A percentile compares a stretch with the other conserved stretches of the same genome.
Conservation (phyloP, 2,888 invertebrate genomes). For the Orthosia cruda region DNA sequence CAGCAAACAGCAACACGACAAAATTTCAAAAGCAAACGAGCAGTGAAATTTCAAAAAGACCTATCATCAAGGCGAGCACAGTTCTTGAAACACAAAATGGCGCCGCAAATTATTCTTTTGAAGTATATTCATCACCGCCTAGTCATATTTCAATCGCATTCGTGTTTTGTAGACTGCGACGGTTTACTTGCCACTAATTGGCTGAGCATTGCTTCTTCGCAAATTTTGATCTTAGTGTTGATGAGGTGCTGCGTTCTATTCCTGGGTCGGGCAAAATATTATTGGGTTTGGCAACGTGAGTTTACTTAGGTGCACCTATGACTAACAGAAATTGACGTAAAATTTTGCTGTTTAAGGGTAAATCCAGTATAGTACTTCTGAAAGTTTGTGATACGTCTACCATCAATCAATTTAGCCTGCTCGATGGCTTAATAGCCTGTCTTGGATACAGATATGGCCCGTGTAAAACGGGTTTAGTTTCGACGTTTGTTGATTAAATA, state of each 20-base stretch:
- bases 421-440: slow-evolving; percentile 22
- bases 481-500: slow-evolving; percentile 29
- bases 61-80: slow-evolving; percentile 51
- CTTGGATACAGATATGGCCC: slow-evolving; percentile 15
- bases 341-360: too few relatives aligned
- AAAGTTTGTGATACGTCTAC: slow-evolving; percentile 7
- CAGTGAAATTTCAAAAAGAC: slow-evolving; percentile 54
- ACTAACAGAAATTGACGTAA: too few relatives aligned
- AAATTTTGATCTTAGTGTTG: too few relatives aligned
- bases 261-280: too few relatives aligned
- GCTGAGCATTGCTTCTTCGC: not conserved
- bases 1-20: slow-evolving; percentile 28
- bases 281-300: too few relatives aligned
- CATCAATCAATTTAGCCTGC: slow-evolving; percentile 49
- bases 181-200: slow-evolving; percentile 62
- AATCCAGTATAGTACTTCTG: too few relatives aligned
- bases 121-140: slow-evolving; percentile 56
- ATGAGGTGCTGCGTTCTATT: too few relatives aligned
- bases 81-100: slow-evolving; percentile 10
- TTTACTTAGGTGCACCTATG: too few relatives aligned
- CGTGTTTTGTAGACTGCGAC: slow-evolving; percentile 41
- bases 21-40: slow-evolving; percentile 60
- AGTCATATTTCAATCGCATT: slow-evolving; percentile 48
- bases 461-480: slow-evolving; percentile 12
- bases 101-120: slow-evolving; percentile 58